These are phyloP conservation scores for Phragmatobia fuliginosa DNA, from an alignment of 2,888 invertebrate genomes.

Conservation along the genomic window DNA sequence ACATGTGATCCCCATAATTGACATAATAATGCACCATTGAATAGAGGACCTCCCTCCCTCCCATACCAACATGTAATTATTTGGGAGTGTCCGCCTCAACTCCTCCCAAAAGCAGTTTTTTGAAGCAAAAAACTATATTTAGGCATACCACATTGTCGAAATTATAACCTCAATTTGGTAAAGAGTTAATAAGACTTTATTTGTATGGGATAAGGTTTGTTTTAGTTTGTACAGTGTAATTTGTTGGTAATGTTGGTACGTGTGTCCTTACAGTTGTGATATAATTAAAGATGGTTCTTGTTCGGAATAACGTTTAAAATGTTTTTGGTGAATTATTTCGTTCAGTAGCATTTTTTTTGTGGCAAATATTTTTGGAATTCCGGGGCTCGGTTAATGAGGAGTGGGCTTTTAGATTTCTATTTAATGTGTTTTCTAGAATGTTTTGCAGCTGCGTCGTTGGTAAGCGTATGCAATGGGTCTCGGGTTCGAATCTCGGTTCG, in stretches of 20 bases:
- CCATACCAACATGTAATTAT: conserved; percentile 34
- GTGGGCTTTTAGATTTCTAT: not conserved
- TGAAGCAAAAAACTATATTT: conserved; percentile 46
- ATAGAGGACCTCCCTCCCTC: not conserved
- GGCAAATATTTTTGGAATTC: conserved; percentile 43
- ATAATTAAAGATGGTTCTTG: conserved; percentile 49
- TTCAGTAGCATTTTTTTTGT: conserved; percentile 41
- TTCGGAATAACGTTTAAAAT: conserved; percentile 40
- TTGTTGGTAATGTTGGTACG: conserved; percentile 5
- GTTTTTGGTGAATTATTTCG: conserved; percentile 50
- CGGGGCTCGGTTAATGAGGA: not conserved
- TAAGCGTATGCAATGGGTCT: too few relatives aligned
- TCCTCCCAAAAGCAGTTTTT: conserved; percentile 40
- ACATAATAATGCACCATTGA: conserved; percentile 15
- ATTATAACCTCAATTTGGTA: conserved; percentile 6
- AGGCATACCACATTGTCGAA: conserved; percentile 21
- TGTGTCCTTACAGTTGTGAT: conserved; percentile 27
- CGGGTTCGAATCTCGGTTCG: too few relatives aligned
- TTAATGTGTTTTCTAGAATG: not conserved
- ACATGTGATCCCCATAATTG: conserved; percentile 8
- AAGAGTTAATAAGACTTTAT: not conserved
- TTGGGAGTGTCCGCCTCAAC: conserved; percentile 38
- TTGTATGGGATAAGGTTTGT: not conserved
- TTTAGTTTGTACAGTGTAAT: conserved; percentile 1
- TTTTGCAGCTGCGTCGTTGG: too few relatives aligned